Conservation (phyloP, 2,113 vertebrate genomes). For the Aplodontia rufa region DNA sequence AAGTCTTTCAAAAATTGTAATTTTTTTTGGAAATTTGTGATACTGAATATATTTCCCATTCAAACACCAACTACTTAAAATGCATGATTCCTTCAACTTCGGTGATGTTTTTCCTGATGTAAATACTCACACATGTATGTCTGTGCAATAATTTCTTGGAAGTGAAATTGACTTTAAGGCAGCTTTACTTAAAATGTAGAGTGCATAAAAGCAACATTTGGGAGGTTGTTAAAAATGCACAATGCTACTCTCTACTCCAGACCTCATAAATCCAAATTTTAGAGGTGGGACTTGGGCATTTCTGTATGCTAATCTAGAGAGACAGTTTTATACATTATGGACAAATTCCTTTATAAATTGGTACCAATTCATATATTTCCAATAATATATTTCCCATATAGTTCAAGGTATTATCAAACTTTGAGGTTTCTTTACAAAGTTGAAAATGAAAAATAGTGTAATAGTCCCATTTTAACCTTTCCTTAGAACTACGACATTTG, state of each 20-base stretch:
- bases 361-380: neutral
- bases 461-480: neutral
- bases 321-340: neutral
- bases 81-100: neutral
- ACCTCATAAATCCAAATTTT: neutral
- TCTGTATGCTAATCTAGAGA: neutral
- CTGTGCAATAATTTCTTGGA: neutral
- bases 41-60: neutral
- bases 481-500: neutral
- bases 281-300: neutral
- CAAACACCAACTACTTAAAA: neutral
- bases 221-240: neutral
- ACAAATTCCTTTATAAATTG: neutral
- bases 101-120: neutral
- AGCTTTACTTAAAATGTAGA: neutral
- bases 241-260: neutral
- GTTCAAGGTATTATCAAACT: neutral
- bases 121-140: neutral
- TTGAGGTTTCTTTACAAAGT: neutral
- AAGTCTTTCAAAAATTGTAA: neutral
- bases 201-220: neutral
- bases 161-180: neutral
- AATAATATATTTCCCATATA: neutral
- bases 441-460: neutral
- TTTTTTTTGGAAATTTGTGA: neutral